Percentiles rank a stretch among this genome's conserved stretches.
phyloP scores from a whole-genome alignment of 2,888 invertebrate species.

The Sphinx pinastri region DNA sequence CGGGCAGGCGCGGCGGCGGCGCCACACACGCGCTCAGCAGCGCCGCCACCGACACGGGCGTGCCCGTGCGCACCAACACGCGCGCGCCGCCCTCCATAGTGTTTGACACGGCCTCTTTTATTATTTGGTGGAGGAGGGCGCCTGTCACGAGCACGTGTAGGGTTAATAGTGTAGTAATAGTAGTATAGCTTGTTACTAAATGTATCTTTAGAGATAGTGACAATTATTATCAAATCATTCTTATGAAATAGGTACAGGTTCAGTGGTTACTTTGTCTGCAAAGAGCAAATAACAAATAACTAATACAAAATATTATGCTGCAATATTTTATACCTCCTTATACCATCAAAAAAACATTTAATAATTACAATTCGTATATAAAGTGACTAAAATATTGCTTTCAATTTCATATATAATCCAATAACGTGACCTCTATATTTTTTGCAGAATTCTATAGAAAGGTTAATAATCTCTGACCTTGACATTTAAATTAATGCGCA shows the following conservation, averaged over 20 bases:
- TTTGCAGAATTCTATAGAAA: background rate
- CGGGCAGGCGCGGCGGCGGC: constrained; percentile 83
- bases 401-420: background rate
- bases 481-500: background rate
- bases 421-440: background rate
- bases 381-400: too few species aligned
- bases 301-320: too few species aligned
- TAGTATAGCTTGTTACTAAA: background rate
- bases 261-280: too few species aligned
- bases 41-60: constrained; percentile 85
- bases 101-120: constrained; percentile 74
- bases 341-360: too few species aligned
- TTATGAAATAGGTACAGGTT: too few species aligned
- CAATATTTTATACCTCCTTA: too few species aligned
- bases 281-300: too few species aligned
- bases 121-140: constrained; percentile 81
- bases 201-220: too few species aligned
- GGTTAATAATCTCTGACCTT: background rate
- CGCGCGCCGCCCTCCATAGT: constrained; percentile 56
- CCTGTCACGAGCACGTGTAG: constrained; percentile 54
- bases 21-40: constrained; percentile 83
- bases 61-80: constrained; percentile 84
- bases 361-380: too few species aligned
- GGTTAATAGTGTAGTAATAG: background rate
- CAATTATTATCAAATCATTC: too few species aligned